These are phyloP conservation scores for Paguma larvata DNA, from an alignment of 2,797 vertebrate genomes.

Conservation along the genomic window DNA sequence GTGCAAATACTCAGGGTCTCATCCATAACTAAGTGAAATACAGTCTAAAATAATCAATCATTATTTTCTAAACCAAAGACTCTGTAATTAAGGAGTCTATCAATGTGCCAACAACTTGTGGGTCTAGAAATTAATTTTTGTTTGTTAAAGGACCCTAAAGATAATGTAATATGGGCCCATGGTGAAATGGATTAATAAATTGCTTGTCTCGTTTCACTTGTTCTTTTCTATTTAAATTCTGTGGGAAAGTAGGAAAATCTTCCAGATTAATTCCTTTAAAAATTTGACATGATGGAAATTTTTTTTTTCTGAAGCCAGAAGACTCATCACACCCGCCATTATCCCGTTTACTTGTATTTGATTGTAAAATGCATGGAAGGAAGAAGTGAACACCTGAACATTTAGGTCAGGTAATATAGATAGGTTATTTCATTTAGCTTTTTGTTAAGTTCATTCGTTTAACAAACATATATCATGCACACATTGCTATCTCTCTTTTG, in stretches of 20 bases:
- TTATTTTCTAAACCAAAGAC: constrained; percentile 84
- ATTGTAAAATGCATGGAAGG: background rate
- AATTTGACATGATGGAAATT: background rate
- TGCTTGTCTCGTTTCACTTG: constrained; percentile 51
- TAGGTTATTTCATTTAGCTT: background rate
- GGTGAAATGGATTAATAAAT: constrained; percentile 73
- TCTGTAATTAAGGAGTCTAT: constrained; percentile 83
- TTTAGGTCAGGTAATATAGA: background rate
- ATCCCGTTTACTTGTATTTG: background rate
- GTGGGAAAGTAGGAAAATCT: background rate
- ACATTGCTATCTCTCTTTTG: background rate
- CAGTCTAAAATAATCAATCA: constrained; percentile 81
- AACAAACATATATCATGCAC: no score
- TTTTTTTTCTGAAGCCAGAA: background rate
- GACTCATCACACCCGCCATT: background rate
- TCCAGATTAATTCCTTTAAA: background rate
- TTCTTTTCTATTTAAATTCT: constrained; percentile 70
- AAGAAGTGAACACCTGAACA: background rate
- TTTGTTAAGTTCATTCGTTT: background rate
- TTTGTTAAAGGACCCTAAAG: constrained; percentile 80
- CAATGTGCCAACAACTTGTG: constrained; percentile 80
- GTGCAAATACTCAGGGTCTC: constrained; percentile 78
- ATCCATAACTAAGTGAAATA: constrained; percentile 82
- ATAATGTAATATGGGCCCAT: constrained; percentile 68
- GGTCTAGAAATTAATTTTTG: constrained; percentile 83